Evolutionary conservation across 1,140 invertebrate species (phyloP), one percentile per base, ranked within the genome.

Genomic region (Rhizoglyphus robini): DNA sequence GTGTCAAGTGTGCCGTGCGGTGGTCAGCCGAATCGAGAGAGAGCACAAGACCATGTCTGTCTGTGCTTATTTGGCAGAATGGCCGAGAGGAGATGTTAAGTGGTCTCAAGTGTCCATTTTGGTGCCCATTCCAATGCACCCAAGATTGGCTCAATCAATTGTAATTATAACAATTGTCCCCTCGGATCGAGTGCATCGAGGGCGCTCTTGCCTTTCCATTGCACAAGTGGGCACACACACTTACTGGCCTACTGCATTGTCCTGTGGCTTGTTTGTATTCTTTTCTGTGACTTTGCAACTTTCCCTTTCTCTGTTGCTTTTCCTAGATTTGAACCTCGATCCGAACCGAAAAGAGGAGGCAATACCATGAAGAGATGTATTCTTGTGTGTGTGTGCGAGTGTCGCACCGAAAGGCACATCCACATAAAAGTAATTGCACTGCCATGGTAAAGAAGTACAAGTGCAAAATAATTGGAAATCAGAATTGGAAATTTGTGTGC

Each of bases 81-180:
- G n/a, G n/a, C n/a, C n/a, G n/a, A n/a, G 51, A 25, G 15, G 20
- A 5, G 20, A 8, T 54, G 51, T 54, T 54, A 54, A 54, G 51
- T 54, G 51, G 51, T 54, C 51, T 54, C 51, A 54, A 54, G 51
- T 54, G 51, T 54, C 51, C 51, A 54, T 54, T 54, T 15, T 41
- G 51, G 51, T 20, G 23, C 23, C 51, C 23, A 8, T 54, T 54
- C 51, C 41, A 15, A 54, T 25, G 8, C 8, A 32, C 8, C 8
- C 51, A 25, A 27, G 23, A 54, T 54, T 54, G 51, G 51, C 20
- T 54, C 51, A 54, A 54, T 54, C 51, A 54, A 54, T 54, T 54
- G 51, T 54, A 54, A 54, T 54, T 54, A 54, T 54, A 54, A 54
- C 51, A 54, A 54, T 54, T 54, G 8, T 54, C 51, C 51, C 23